Conservation (phyloP, 2,888 invertebrate genomes). For the Agrochola lychnidis region DNA sequence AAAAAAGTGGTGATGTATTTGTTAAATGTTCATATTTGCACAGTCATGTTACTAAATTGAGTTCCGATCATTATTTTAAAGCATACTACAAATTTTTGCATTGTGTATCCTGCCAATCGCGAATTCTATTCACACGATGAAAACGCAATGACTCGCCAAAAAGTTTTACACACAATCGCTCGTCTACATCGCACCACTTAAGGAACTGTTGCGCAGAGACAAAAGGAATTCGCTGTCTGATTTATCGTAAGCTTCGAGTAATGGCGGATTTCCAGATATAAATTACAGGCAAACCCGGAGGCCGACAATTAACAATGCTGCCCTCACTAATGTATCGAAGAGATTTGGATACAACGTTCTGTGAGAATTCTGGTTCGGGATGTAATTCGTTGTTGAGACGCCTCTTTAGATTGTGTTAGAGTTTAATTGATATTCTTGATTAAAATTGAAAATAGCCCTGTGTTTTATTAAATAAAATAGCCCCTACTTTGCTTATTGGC, state of each 20-base stretch:
- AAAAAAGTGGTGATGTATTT: not conserved
- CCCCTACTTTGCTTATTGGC: not conserved
- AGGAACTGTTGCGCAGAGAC: constrained; percentile 81
- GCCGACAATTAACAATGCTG: constrained; percentile 79
- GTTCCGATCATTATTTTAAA: not conserved
- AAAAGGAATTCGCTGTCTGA: constrained; percentile 81
- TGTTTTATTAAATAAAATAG: constrained; percentile 18
- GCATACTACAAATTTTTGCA: not conserved
- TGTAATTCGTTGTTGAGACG: constrained; percentile 49
- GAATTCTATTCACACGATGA: not conserved
- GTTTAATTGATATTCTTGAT: constrained; percentile 45
- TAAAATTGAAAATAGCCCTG: constrained; percentile 26
- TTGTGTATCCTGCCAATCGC: not conserved
- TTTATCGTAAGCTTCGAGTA: constrained; percentile 81
- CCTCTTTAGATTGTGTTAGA: constrained; percentile 11
- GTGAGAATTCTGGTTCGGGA: constrained; percentile 33
- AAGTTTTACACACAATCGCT: constrained; percentile 52
- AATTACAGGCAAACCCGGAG: constrained; percentile 77
- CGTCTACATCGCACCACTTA: constrained; percentile 66
- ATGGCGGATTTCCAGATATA: constrained; percentile 79
- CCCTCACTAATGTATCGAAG: constrained; percentile 71
- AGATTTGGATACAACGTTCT: constrained; percentile 63
- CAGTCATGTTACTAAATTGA: not conserved
- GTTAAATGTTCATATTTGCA: not conserved
- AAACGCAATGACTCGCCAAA: not conserved